Evolutionary conservation across 2,888 invertebrate species (phyloP), one percentile per base, ranked within the genome.

Genomic region (Rotaria macrura): DNA sequence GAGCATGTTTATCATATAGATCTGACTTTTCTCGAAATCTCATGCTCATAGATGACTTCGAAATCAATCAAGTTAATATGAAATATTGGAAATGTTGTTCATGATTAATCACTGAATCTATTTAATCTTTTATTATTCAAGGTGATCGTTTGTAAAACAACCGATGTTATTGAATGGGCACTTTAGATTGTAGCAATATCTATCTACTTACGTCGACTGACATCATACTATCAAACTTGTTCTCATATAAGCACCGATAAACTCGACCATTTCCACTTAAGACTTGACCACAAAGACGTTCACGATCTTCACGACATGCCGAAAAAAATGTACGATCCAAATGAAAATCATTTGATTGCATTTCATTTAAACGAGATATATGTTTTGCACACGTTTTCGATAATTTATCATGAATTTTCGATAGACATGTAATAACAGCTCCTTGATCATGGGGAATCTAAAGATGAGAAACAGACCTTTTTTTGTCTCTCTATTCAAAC

Each of bases 251-350:
- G 91, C 97, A 97, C 89, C 95, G 57, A 38, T 84, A 79, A 9
- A 86, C 94, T 84, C 94, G 93, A 87, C 95, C 95, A 85, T 94
- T 94, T 0, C 95, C 95, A 34, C 94, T 93, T 40, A 93, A 92
- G 88, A 95, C 93, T 89, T 94, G 93, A 1, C 93, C 92, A 90
- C 97, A 97, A 87, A 92, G 90, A 38, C 88, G 89, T 88, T 94
- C 93, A 85, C 95, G 93, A 90, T 98, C 98, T 54, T 93, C 93
- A 38, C 94, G 93, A 90, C 99, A 99, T 1, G 96, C 95, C 88
- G 95, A 93, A 91, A 94, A 97, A 87, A 99, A 92, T 85, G 95
- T 94, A 87, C 95, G 93, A 90, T 99, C 97, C 86, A 96, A 91
- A 90, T 95, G 95, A 85, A 95, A 93, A 89, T 94, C 95, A 88